Base-by-base conservation (phyloP, 2,888 invertebrate genomes). In the Heliconius aoede region DNA sequence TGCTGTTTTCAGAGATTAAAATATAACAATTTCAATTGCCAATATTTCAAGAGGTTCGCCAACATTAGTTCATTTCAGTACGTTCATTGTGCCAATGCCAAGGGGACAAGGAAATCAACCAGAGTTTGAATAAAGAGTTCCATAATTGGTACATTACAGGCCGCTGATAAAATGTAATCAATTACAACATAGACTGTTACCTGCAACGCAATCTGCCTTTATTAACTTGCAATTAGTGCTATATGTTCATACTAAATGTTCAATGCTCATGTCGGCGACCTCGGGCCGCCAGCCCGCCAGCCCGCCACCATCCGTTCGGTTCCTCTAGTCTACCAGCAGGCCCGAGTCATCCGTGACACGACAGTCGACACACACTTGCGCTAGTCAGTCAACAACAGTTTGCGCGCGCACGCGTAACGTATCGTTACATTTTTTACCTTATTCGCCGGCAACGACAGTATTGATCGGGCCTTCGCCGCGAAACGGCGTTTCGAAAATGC, bases 381-480 rank as follows among this genome's bases (percentile, higher is more conserved):
- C 89, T 83, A 87, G 86, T 89, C 90, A 88, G 89, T 92, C 90
- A 91, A 90, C 92, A 92, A 91, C 88, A 90, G 85, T 85, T 84
- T 91, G 93, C 91, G 91, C 92, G 92, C 93, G 93, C 92, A 91
- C 86, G 89, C 89, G 87, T 88, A 85, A 84, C 86, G 82, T 84
- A 81, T 83, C 85, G 84, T 85, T 85, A 86, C 88, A 85, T 89
- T 90, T 90, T 90, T 89, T 89, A 86, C 89, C 87, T 87, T 88
- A 90, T 89, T 88, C 88, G 86, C 89, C 89, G 89, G 88, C 86
- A 83, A 80, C 81, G 79, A 82, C 85, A 93, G 93, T 93, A 93
- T 93, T 93, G 93, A 93, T 93, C 93, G 93, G 87, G 90, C 89
- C 86, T 87, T 85, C 87, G 90, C 87, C 89, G 88, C 86, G 90